A percentile compares a stretch with the other conserved stretches of the same genome.
These are phyloP conservation scores for Noctuana brunneofusca DNA, from an alignment of 2,888 invertebrate genomes.

Conservation along the genomic window DNA sequence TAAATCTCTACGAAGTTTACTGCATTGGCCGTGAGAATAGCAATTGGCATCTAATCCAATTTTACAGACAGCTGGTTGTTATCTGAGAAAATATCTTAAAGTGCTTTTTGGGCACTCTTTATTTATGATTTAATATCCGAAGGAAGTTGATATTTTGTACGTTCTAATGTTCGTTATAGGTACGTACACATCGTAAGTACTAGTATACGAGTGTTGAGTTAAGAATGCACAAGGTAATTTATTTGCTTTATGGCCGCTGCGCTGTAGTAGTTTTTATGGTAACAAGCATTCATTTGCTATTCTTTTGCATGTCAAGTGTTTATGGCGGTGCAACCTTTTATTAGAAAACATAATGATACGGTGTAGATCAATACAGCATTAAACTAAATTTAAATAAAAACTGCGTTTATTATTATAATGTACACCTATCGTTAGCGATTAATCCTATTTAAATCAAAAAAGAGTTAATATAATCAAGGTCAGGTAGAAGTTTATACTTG, in stretches of 20 bases:
- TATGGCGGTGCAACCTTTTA: background rate
- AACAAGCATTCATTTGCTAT: background rate
- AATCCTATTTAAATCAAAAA: no score
- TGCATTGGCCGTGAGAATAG: slow-evolving; percentile 45
- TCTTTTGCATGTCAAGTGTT: background rate
- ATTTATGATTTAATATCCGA: slow-evolving; percentile 16
- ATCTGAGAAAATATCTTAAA: slow-evolving; percentile 38
- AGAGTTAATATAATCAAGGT: no score
- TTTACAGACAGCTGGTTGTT: slow-evolving; percentile 51
- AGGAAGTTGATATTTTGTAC: background rate
- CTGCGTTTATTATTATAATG: no score
- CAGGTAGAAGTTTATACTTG: no score
- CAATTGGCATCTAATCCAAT: slow-evolving; percentile 52
- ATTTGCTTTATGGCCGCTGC: background rate
- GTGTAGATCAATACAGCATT: background rate
- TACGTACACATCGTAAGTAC: background rate
- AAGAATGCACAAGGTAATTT: background rate
- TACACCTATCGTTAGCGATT: no score
- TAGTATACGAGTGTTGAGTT: background rate
- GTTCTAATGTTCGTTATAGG: background rate
- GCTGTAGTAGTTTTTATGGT: background rate
- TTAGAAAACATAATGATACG: background rate
- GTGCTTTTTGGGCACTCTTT: slow-evolving; percentile 17
- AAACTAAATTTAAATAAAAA: background rate
- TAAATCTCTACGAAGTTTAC: slow-evolving; percentile 50